phyloP scores from a whole-genome alignment of 1,140 invertebrate genomes.

The Hirudo medicinalis region DNA sequence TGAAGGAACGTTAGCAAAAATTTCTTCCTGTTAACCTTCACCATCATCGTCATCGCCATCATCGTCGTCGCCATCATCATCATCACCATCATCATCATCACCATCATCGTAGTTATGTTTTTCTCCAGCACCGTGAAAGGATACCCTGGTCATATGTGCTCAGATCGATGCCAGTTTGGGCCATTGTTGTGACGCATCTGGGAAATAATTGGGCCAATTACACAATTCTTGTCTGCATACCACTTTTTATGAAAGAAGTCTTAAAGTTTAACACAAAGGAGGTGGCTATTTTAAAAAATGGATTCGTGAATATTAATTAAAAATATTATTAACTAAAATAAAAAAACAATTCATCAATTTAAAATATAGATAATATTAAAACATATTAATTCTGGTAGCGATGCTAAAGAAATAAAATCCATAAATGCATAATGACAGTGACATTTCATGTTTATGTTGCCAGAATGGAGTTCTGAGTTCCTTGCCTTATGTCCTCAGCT shows the following conservation, averaged over 20 bases:
- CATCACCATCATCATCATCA: slow-evolving; percentile 9
- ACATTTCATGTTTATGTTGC: background rate
- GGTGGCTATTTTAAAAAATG: background rate
- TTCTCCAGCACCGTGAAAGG: background rate
- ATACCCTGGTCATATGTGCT: slow-evolving; percentile 24
- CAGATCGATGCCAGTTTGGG: slow-evolving; percentile 23
- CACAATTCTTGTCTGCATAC: slow-evolving; percentile 21
- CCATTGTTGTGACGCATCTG: slow-evolving; percentile 23
- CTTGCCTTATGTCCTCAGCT: slow-evolving; percentile 19
- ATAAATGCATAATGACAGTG: background rate
- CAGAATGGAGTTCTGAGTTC: slow-evolving; percentile 21
- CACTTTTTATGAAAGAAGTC: slow-evolving; percentile 22
- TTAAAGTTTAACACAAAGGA: slow-evolving; percentile 18
- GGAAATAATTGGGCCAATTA: slow-evolving; percentile 22
- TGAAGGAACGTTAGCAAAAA: background rate
- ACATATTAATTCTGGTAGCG: background rate
- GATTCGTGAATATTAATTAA: background rate
- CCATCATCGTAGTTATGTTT: background rate
- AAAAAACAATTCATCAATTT: background rate
- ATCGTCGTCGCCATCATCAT: background rate
- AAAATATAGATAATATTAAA: background rate
- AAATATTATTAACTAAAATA: background rate
- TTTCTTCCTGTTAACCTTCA: background rate
- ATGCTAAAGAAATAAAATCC: background rate
- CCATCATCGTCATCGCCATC: background rate